Conservation (phyloP, 2,113 vertebrate species). For the Tamias sibiricus region DNA sequence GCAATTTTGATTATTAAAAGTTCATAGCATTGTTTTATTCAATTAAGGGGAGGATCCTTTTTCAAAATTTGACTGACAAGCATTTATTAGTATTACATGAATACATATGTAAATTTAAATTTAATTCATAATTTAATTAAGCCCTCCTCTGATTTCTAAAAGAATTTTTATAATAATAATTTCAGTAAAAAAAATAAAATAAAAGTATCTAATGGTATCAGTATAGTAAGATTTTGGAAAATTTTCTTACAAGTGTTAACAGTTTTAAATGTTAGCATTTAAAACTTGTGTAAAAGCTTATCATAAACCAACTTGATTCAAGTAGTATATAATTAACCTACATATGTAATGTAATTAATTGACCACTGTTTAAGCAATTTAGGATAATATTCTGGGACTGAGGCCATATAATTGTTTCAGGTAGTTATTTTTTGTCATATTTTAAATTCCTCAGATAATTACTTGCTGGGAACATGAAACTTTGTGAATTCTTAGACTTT, state of each 20-base stretch:
- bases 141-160: not conserved
- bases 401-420: not conserved
- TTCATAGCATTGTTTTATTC: not conserved
- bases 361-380: conserved; percentile 26
- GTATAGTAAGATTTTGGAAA: not conserved
- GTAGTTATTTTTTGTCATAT: not conserved
- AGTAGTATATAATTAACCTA: conserved; percentile 47
- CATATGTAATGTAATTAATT: conserved; percentile 50
- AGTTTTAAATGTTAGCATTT: not conserved
- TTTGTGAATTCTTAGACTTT: conserved; percentile 33
- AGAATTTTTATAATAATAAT: conserved; percentile 37
- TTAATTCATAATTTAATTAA: conserved; percentile 35
- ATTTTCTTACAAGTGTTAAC: conserved; percentile 45
- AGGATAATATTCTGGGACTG: not conserved
- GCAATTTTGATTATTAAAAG: not conserved
- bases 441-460: conserved; percentile 22
- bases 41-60: not conserved
- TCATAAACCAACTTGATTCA: not conserved
- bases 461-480: conserved; percentile 3
- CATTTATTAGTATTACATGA: not conserved
- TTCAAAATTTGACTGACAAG: not conserved
- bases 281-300: conserved; percentile 6
- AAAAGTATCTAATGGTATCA: not conserved
- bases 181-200: conserved; percentile 19
- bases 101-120: not conserved